Percentiles rank a stretch among this genome's conserved stretches.
Conservation (phyloP, 1,140 invertebrate genomes). For the Sinonovacula constricta region DNA sequence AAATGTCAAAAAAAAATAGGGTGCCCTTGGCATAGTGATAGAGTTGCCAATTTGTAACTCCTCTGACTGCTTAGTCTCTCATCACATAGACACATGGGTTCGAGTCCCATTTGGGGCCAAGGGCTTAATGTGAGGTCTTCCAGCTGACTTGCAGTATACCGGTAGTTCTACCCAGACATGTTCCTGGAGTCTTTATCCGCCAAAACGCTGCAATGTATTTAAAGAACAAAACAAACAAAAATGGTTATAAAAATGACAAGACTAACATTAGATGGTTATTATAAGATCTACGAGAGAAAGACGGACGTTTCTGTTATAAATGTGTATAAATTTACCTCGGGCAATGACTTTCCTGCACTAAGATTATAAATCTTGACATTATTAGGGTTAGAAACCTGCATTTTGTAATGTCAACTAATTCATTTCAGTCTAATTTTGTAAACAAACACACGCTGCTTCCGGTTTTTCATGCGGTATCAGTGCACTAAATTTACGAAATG, state of each 20-base stretch:
- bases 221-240: neutral
- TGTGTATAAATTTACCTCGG: constrained; percentile 86
- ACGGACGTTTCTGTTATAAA: neutral
- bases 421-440: neutral
- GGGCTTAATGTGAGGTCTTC: too few species aligned
- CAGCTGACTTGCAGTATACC: neutral
- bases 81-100: too few species aligned
- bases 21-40: too few species aligned
- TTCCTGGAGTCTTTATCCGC: neutral
- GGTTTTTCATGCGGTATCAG: too few species aligned
- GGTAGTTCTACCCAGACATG: neutral
- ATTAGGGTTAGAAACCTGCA: constrained; percentile 84
- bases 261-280: neutral
- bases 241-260: neutral
- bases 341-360: constrained; percentile 96
- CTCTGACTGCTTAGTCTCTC: too few species aligned
- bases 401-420: constrained; percentile 70
- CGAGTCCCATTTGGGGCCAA: too few species aligned
- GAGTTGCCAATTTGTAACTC: too few species aligned
- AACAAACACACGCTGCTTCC: constrained; percentile 7
- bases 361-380: constrained; percentile 99
- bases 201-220: neutral
- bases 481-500: too few species aligned
- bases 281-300: neutral
- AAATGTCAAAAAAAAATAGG: too few species aligned